Base-by-base conservation (phyloP, 2,888 invertebrate species). In the Glyphotaelius pellucidus region DNA sequence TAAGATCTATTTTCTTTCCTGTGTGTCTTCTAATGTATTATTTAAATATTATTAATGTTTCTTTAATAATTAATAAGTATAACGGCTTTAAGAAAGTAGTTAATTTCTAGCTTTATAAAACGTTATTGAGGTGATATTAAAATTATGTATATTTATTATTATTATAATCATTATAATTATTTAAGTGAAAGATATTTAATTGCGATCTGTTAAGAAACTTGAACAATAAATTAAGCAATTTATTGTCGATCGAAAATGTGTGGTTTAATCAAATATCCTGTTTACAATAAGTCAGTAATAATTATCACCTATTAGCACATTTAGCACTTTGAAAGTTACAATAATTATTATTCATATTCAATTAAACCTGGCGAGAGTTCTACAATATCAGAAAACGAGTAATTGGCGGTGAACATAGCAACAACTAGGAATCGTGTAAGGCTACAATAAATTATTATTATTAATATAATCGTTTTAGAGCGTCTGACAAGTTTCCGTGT, bases 401-500 rank as follows among this genome's bases (percentile, higher is more conserved):
- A 52, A 52, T 52, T 52, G 15, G 52, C 14, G 5, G 52, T 52
- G 14, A 25, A 9, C 67, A 67, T n/a, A 67, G 25, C 67, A 67
- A 67, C 67, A 67, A 25, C 25, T 67, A 25, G 67, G 67, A 67
- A 67, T 67, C 67, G 25, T n/a, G 67, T 67, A 67, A 67, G 67
- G 67, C 67, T 1, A 9, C n/a, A 3, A 67, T 67, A 67, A n/a
- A 47, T 47, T 14, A 42, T 42, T 14, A 42, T 42, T 42, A 52
- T 52, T n/a, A 32, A 84, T 84, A 12, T 86, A 47, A 86, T 86
- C 30, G 86, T 47, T 89, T 89, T 89, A 89, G 47, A 89, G 38
- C n/a, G 80, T 14, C 79, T 25, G 52, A 35, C 81, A 90, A 83
- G 90, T 81, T 83, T 81, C 47, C 90, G 80, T 83, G 88, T 89